Percentiles rank a stretch among this genome's conserved stretches.
These are phyloP conservation scores for Drosophila erecta DNA, from an alignment of 1,140 invertebrate genomes.

Conservation along the genomic window DNA sequence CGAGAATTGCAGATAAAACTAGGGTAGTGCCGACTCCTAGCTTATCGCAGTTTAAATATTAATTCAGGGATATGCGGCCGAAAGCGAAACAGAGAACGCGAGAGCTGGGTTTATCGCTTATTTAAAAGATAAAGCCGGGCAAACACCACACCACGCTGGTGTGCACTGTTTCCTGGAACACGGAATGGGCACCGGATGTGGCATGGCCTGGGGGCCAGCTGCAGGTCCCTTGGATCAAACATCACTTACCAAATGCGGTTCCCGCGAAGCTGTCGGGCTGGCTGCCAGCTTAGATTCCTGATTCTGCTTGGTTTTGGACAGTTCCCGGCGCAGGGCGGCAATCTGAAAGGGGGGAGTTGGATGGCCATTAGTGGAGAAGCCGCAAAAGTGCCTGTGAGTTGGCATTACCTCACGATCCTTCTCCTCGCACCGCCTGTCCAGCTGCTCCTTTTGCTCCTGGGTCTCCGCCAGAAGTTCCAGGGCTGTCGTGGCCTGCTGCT, in stretches of 20 bases:
- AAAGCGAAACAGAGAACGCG: slow-evolving; percentile 4
- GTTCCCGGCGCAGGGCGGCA: slow-evolving; percentile 67
- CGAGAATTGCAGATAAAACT: slow-evolving; percentile 15
- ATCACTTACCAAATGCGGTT: slow-evolving; percentile 36
- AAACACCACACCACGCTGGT: slow-evolving; percentile 29
- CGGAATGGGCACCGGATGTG: slow-evolving; percentile 22
- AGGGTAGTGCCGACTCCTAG: slow-evolving; percentile 48
- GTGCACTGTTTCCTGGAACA: slow-evolving; percentile 25
- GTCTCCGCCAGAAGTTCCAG: slow-evolving; percentile 85
- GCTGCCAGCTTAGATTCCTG: slow-evolving; percentile 3
- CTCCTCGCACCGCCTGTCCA: slow-evolving; percentile 87
- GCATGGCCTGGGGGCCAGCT: slow-evolving; percentile 5
- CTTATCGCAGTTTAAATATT: slow-evolving; percentile 80
- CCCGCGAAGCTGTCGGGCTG: slow-evolving; percentile 4
- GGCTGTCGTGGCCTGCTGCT: slow-evolving; percentile 52
- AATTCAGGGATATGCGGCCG: slow-evolving; percentile 70
- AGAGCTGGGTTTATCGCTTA: slow-evolving; percentile 7
- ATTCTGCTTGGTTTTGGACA: slow-evolving; percentile 54
- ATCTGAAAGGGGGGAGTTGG: slow-evolving; percentile 50
- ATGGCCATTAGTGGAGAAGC: slow-evolving; percentile 23
- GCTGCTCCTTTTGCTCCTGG: slow-evolving; percentile 86
- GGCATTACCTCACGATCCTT: slow-evolving; percentile 88
- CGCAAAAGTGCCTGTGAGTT: slow-evolving; percentile 39
- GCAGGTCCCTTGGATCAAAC: background rate
- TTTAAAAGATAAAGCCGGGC: slow-evolving; percentile 17